These are phyloP conservation scores for Leuciscus idus DNA, from an alignment of 2,113 vertebrate species.

Conservation along the genomic window DNA sequence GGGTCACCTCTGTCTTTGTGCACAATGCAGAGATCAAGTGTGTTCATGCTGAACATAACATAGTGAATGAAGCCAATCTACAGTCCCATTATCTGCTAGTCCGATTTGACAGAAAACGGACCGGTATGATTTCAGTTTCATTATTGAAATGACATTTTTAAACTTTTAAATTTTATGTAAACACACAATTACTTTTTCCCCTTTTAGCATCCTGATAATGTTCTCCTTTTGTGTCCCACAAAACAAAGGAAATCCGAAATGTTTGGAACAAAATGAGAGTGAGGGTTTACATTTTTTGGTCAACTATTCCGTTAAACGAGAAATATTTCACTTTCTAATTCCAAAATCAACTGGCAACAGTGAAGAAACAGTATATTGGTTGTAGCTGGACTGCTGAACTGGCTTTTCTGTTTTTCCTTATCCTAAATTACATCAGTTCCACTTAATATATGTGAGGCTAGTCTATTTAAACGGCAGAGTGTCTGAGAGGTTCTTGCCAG, in stretches of 20 bases:
- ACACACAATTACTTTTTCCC: background rate
- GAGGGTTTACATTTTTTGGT: too few species aligned
- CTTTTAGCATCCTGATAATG: background rate
- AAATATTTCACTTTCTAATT: background rate
- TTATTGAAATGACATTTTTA: too few species aligned
- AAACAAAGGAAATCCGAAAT: background rate
- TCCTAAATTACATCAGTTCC: constrained; percentile 22
- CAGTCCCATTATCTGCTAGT: background rate
- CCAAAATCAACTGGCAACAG: background rate
- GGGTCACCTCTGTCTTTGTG: background rate
- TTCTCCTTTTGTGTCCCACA: background rate
- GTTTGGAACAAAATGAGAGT: too few species aligned
- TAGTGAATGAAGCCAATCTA: background rate
- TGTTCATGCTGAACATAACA: background rate
- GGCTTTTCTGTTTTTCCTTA: background rate
- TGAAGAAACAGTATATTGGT: background rate
- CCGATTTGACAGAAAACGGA: background rate
- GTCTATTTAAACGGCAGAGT: constrained; percentile 1
- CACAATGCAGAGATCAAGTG: background rate
- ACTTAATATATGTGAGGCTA: constrained; percentile 9
- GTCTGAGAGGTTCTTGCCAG: constrained; percentile 16
- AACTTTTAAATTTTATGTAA: background rate
- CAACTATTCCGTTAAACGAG: too few species aligned
- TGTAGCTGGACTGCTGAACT: background rate
- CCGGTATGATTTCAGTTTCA: background rate